Evolutionary conservation across 2,797 vertebrate genomes (phyloP).

Genomic region (Muraenolepis orangiensis): DNA sequence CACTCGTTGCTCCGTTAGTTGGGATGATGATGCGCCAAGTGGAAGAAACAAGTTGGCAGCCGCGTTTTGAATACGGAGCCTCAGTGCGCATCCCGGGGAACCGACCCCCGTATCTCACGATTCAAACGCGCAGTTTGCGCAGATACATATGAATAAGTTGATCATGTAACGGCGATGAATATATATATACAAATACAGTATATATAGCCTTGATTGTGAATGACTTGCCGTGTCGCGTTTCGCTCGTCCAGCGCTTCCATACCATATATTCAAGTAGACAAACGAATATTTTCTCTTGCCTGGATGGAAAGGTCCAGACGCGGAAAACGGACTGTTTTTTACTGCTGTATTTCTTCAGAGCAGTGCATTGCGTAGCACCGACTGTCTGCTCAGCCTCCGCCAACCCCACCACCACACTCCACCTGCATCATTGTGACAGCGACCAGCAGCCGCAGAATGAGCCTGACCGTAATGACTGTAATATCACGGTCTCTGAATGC

Average conservation of each 20-base stretch:
- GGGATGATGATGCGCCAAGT: slow-evolving; percentile 53
- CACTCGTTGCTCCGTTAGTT: slow-evolving; percentile 44
- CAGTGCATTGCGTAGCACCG: neutral
- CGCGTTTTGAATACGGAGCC: slow-evolving; percentile 6
- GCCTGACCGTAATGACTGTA: slow-evolving; percentile 41
- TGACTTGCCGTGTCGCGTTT: neutral
- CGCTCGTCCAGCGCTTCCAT: neutral
- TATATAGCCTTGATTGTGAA: neutral
- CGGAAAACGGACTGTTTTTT: neutral
- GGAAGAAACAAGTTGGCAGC: slow-evolving; percentile 40
- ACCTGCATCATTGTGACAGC: slow-evolving; percentile 74
- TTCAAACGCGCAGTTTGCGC: neutral
- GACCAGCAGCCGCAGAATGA: slow-evolving; percentile 56
- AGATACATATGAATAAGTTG: slow-evolving; percentile 10
- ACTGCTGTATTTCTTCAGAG: neutral
- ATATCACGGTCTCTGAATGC: slow-evolving; percentile 15
- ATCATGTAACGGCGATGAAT: neutral
- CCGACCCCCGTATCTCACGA: neutral
- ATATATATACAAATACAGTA: neutral
- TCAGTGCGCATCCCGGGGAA: neutral
- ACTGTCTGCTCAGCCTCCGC: neutral
- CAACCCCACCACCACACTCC: slow-evolving; percentile 54
- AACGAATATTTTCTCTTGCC: neutral
- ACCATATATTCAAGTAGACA: neutral
- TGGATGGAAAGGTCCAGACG: neutral